phyloP scores from a whole-genome alignment of 2,797 vertebrate genomes.

The Leucoraja ocellata region DNA sequence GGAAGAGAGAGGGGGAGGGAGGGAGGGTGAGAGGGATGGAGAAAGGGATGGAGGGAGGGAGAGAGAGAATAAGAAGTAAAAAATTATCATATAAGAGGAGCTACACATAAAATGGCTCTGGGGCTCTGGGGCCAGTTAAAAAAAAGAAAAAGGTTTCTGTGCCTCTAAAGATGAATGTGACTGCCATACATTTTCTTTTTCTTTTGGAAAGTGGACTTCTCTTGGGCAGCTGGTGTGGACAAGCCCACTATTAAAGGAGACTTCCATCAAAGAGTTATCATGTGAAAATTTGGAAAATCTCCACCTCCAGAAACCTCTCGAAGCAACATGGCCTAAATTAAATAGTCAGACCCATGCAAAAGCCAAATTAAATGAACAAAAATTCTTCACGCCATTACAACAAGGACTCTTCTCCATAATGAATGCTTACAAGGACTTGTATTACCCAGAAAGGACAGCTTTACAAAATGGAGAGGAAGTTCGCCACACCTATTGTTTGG shows the following conservation, averaged over 20 bases:
- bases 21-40: too few relatives aligned
- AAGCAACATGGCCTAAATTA: slow-evolving; percentile 63
- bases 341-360: slow-evolving; percentile 55
- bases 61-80: too few relatives aligned
- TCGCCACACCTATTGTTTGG: slow-evolving; percentile 72
- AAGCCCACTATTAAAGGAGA: slow-evolving; percentile 59
- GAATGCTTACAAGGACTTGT: slow-evolving; percentile 83
- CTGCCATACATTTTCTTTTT: not conserved
- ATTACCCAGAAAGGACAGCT: slow-evolving; percentile 70
- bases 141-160: not conserved
- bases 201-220: slow-evolving; percentile 67
- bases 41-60: too few relatives aligned
- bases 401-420: slow-evolving; percentile 78
- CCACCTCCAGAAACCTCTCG: slow-evolving; percentile 73
- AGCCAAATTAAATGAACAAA: slow-evolving; percentile 43
- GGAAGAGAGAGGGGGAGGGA: too few relatives aligned
- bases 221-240: slow-evolving; percentile 69
- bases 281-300: slow-evolving; percentile 60
- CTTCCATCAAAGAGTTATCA: slow-evolving; percentile 53
- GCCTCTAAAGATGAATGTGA: too few relatives aligned
- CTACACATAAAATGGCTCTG: too few relatives aligned
- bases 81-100: too few relatives aligned
- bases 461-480: slow-evolving; percentile 68
- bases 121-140: too few relatives aligned
- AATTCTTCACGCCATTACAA: slow-evolving; percentile 67